A percentile compares a stretch with the other conserved stretches of the same genome.
phyloP scores from a whole-genome alignment of 2,797 vertebrate genomes.

The Tympanoctomys barrerae region DNA sequence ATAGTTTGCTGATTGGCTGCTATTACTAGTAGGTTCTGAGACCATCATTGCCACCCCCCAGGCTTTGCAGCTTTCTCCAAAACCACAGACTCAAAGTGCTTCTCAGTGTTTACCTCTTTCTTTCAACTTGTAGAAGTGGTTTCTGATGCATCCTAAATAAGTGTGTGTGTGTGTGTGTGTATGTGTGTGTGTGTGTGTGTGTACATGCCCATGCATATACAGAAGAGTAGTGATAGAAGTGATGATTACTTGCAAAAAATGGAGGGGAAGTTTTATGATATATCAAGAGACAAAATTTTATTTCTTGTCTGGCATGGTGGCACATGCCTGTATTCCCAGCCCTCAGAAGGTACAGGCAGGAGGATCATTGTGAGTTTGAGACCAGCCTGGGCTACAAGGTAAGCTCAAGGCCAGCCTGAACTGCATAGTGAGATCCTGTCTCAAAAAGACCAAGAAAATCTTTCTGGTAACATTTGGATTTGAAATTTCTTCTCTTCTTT shows the following conservation, averaged over 20 bases:
- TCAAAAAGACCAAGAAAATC: not conserved
- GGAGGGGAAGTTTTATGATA: slow-evolving; percentile 1
- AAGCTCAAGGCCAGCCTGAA: no score
- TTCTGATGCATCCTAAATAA: not conserved
- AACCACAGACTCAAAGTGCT: not conserved
- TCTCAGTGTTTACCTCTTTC: not conserved
- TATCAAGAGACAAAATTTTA: not conserved
- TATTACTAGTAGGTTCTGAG: not conserved
- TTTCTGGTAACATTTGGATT: slow-evolving; percentile 28
- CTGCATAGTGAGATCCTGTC: no score
- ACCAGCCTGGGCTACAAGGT: no score
- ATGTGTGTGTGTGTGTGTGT: not conserved
- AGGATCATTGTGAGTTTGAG: no score
- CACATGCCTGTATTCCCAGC: no score
- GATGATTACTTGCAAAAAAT: not conserved
- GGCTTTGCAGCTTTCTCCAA: not conserved
- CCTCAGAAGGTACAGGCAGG: no score
- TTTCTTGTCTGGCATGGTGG: not conserved
- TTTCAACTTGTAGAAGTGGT: not conserved
- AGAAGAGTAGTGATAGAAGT: not conserved
- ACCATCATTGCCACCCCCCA: not conserved
- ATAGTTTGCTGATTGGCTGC: not conserved
- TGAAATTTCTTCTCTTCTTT: slow-evolving; percentile 31
- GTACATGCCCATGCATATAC: not conserved
- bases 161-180: rapidly evolving